Evolutionary conservation across 2,888 invertebrate species (phyloP).

Genomic region (Blastobasis lacticolella): DNA sequence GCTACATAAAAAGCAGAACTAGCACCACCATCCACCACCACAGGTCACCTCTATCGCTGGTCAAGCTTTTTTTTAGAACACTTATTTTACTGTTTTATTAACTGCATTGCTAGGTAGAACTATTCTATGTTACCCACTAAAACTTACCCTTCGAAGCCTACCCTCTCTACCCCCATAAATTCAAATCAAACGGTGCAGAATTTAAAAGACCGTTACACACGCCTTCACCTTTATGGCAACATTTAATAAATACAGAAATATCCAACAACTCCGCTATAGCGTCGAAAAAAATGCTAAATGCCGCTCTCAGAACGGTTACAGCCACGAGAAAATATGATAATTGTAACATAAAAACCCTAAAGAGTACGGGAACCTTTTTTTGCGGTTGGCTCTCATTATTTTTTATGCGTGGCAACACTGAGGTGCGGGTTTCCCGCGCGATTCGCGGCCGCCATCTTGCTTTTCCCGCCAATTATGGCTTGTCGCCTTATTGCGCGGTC

Average conservation of each 20-base stretch:
- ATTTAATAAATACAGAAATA: too few species aligned
- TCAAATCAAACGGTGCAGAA: too few species aligned
- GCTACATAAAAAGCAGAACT: too few species aligned
- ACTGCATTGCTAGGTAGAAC: not conserved
- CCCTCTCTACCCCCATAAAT: too few species aligned
- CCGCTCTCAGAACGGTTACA: slow-evolving; percentile 48
- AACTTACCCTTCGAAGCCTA: too few species aligned
- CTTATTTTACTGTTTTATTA: too few species aligned
- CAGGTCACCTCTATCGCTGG: too few species aligned
- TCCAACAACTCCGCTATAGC: slow-evolving; percentile 20
- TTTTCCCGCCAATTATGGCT: slow-evolving; percentile 7
- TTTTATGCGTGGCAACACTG: slow-evolving; percentile 42
- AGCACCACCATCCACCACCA: too few species aligned
- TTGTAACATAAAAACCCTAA: slow-evolving; percentile 44
- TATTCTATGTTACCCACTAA: too few species aligned
- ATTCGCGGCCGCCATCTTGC: slow-evolving; percentile 5
- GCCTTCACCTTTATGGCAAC: too few species aligned
- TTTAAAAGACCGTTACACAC: too few species aligned
- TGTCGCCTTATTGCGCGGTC: not conserved
- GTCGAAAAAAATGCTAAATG: slow-evolving; percentile 42
- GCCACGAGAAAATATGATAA: slow-evolving; percentile 59
- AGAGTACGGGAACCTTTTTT: slow-evolving; percentile 22
- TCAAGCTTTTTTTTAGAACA: too few species aligned
- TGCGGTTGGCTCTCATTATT: slow-evolving; percentile 46
- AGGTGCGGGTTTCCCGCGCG: slow-evolving; percentile 36